Evolutionary conservation across 2,888 invertebrate species (phyloP).

Genomic region (Parelbella ahira): DNA sequence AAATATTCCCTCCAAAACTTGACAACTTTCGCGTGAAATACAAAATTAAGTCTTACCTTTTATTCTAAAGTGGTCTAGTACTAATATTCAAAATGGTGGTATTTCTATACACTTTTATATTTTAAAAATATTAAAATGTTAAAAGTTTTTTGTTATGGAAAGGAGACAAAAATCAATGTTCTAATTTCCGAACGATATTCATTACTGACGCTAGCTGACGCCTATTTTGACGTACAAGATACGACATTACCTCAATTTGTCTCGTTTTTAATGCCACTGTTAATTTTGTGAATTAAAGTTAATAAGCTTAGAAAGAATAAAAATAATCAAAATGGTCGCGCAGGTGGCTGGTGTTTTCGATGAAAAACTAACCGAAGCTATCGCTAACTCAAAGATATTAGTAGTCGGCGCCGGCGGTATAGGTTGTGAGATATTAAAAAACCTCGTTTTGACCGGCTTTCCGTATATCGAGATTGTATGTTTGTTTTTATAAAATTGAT

Average conservation of each 20-base stretch:
- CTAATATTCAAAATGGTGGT: too few species aligned
- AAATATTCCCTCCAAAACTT: too few species aligned
- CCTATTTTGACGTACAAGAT: conserved; percentile 38
- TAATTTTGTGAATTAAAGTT: background rate
- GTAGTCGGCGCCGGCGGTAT: conserved; percentile 99
- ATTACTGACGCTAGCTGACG: conserved; percentile 42
- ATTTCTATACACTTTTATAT: background rate
- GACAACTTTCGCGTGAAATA: too few species aligned
- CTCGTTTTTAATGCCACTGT: conserved; percentile 2
- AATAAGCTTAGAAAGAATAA: background rate
- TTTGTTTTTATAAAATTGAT: conserved; percentile 33
- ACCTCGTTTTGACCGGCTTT: conserved; percentile 97
- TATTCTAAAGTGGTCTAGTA: too few species aligned
- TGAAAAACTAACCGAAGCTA: conserved; percentile 82
- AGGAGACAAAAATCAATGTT: background rate
- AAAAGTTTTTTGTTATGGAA: too few species aligned
- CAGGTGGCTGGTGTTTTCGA: conserved; percentile 84
- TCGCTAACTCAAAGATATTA: conserved; percentile 87
- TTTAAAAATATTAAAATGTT: too few species aligned
- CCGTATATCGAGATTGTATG: conserved; percentile 95
- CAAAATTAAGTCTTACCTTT: too few species aligned
- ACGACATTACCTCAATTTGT: conserved; percentile 9
- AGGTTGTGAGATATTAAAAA: conserved; percentile 98
- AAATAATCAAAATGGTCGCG: conserved; percentile 80
- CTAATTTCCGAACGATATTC: background rate